Conservation (phyloP, 2,797 vertebrate species). For the Trematocara caparti region DNA sequence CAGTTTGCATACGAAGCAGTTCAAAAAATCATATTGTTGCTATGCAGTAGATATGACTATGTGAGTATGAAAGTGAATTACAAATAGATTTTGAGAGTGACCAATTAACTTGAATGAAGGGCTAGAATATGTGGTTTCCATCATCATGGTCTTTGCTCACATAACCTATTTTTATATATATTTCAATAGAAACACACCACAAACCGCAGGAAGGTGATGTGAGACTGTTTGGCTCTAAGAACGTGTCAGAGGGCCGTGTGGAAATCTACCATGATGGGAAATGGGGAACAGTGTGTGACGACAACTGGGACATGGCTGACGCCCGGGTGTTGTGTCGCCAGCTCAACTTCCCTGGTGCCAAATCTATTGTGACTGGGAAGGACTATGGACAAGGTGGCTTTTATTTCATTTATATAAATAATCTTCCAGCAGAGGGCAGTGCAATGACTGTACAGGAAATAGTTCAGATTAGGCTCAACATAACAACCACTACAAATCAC, state of each 20-base stretch:
- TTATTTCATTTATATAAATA: background rate
- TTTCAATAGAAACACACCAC: background rate
- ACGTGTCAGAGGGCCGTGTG: conserved; percentile 62
- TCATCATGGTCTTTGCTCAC: background rate
- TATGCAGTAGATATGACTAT: background rate
- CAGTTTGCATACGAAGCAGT: background rate
- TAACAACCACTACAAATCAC: background rate
- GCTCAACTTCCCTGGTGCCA: conserved; percentile 63
- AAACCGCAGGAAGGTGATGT: conserved; percentile 49
- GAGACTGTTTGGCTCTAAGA: conserved; percentile 48
- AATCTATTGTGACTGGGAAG: conserved; percentile 32
- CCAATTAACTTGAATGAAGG: background rate
- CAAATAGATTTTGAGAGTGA: background rate
- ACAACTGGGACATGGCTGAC: conserved; percentile 63
- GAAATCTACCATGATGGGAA: conserved; percentile 67
- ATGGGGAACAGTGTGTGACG: conserved; percentile 78
- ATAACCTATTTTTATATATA: background rate
- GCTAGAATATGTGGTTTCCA: background rate
- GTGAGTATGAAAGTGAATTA: background rate
- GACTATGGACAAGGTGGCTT: conserved; percentile 56
- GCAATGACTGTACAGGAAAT: background rate
- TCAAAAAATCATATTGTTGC: rapidly evolving
- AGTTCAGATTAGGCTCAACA: background rate
- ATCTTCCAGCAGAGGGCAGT: conserved; percentile 50
- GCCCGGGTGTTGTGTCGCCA: conserved; percentile 74